Conservation (phyloP, 2,888 invertebrate genomes). For the Agonopterix subpropinquella region DNA sequence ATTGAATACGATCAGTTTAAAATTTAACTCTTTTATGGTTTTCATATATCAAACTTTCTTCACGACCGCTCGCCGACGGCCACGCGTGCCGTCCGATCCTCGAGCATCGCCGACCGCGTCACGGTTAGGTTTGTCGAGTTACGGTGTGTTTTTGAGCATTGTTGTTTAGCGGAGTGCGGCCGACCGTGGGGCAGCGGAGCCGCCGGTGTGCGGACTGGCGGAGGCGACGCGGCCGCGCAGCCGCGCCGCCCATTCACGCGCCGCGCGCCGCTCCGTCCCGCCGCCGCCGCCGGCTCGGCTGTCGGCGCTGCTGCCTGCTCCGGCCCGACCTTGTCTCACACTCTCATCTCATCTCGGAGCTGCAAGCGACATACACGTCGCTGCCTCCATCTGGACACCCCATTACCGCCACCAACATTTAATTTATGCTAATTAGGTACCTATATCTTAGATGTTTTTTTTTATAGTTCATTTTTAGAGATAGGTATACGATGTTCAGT, state of each 20-base stretch:
- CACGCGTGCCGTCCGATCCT: conserved; percentile 61
- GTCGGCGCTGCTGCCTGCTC: conserved; percentile 4
- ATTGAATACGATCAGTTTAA: conserved; percentile 57
- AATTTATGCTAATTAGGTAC: not conserved
- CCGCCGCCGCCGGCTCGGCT: conserved; percentile 8
- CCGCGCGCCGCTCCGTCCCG: conserved; percentile 9
- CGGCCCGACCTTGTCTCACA: conserved; percentile 16
- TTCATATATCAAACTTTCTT: conserved; percentile 62
- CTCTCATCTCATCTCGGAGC: conserved; percentile 1
- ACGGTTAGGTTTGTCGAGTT: conserved; percentile 55
- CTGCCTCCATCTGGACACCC: not conserved
- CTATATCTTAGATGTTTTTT: too few relatives aligned
- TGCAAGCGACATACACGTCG: not conserved
- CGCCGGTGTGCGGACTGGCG: conserved; percentile 74
- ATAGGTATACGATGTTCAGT: too few relatives aligned
- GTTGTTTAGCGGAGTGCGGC: conserved; percentile 73
- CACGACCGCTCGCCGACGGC: conserved; percentile 67
- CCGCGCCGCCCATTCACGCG: conserved; percentile 20
- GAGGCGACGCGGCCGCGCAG: conserved; percentile 34
- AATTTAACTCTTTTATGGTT: conserved; percentile 57
- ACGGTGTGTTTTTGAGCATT: conserved; percentile 70
- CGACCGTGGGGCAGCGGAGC: conserved; percentile 75
- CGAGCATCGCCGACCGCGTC: conserved; percentile 61
- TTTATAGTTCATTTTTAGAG: too few relatives aligned
- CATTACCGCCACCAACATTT: not conserved